phyloP scores from a whole-genome alignment of 2,888 invertebrate genomes.

The Tineola bisselliella region DNA sequence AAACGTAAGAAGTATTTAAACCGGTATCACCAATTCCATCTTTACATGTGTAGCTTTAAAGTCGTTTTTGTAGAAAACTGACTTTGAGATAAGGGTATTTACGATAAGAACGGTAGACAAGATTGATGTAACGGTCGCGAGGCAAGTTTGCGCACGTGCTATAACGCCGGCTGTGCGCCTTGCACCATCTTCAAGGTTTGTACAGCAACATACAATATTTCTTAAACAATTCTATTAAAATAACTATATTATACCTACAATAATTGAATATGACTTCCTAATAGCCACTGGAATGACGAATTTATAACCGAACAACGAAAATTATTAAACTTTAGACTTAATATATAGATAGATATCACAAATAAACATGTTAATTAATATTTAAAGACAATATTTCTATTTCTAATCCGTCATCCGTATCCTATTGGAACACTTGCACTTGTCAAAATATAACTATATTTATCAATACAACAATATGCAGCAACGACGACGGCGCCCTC shows the following conservation, averaged over 20 bases:
- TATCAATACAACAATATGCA: no score
- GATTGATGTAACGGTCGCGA: slow-evolving; percentile 60
- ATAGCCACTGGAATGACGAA: background rate
- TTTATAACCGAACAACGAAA: no score
- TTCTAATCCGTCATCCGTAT: no score
- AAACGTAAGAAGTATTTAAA: slow-evolving; percentile 14
- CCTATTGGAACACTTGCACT: no score
- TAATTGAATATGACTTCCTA: background rate
- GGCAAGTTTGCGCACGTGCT: slow-evolving; percentile 60
- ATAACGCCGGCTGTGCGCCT: slow-evolving; percentile 39
- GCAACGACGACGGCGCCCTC: no score
- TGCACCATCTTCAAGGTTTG: slow-evolving; percentile 18
- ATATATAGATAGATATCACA: no score
- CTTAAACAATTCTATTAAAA: no score
- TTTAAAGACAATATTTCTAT: no score
- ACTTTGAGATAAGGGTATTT: slow-evolving; percentile 37
- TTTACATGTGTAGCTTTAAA: background rate
- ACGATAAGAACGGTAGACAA: slow-evolving; percentile 50
- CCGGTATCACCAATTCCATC: slow-evolving; percentile 17
- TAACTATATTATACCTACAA: background rate
- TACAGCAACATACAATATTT: slow-evolving; percentile 19
- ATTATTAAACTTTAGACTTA: no score
- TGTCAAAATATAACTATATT: no score
- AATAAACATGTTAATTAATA: no score
- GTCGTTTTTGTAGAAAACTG: slow-evolving; percentile 21